These are phyloP conservation scores for Drosophila infuscata DNA, from an alignment of 2,888 invertebrate genomes.

Conservation along the genomic window DNA sequence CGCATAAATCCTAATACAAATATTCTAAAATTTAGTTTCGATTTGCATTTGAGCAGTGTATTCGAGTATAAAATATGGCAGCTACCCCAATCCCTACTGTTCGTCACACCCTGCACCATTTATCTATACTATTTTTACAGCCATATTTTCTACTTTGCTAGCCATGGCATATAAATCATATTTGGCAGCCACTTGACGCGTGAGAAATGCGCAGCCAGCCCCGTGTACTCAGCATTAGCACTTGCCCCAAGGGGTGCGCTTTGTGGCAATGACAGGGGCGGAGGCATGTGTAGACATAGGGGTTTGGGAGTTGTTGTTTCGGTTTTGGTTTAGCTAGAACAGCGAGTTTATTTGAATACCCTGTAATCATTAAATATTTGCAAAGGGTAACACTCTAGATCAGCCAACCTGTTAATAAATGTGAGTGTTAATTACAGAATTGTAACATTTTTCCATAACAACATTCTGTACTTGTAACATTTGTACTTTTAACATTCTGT, in stretches of 20 bases:
- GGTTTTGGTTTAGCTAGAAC: constrained; percentile 32
- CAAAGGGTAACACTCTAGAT: too few species aligned
- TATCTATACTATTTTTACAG: constrained; percentile 58
- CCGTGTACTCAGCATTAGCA: constrained; percentile 46
- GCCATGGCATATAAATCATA: constrained; percentile 70
- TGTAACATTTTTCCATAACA: too few species aligned
- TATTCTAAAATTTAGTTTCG: constrained; percentile 19
- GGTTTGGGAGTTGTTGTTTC: constrained; percentile 17
- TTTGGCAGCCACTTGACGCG: constrained; percentile 76
- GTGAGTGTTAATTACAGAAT: background rate
- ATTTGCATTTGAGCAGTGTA: constrained; percentile 13
- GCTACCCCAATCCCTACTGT: too few species aligned
- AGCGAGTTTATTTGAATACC: constrained; percentile 4
- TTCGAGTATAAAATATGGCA: background rate
- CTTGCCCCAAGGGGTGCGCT: constrained; percentile 21
- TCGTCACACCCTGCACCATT: constrained; percentile 8
- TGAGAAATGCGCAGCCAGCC: constrained; percentile 65
- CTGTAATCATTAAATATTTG: background rate
- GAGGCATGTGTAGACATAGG: background rate
- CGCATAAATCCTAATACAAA: constrained; percentile 37
- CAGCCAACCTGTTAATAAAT: background rate
- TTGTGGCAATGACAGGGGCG: constrained; percentile 2
- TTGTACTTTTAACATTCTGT: too few species aligned
- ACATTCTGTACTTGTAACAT: too few species aligned
- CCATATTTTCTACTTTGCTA: constrained; percentile 60